A percentile compares a stretch with the other conserved stretches of the same genome.
Conservation (phyloP, 1,140 invertebrate genomes). For the Listronotus oregonensis region DNA sequence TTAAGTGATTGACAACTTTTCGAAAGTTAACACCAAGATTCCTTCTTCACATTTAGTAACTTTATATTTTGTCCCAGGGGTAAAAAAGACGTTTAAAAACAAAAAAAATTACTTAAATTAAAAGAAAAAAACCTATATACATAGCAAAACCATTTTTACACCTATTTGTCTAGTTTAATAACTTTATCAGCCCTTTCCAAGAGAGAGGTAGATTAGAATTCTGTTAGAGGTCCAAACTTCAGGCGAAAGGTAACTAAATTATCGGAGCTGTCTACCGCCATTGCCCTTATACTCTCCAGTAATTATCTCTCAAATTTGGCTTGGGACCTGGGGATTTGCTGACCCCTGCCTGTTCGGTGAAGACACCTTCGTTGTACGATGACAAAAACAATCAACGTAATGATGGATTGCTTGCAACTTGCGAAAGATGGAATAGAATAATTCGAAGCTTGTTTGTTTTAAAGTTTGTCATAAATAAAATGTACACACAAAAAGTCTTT, state of each 20-base stretch:
- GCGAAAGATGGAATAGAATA: neutral
- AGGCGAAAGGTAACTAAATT: constrained; percentile 49
- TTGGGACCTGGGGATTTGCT: constrained; percentile 53
- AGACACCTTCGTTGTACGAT: constrained; percentile 35
- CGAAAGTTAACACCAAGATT: too few species aligned
- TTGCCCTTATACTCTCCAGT: constrained; percentile 47
- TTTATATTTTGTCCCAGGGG: too few species aligned
- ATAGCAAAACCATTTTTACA: too few species aligned
- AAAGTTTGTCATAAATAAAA: too few species aligned
- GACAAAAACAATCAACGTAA: constrained; percentile 36
- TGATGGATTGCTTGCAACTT: constrained; percentile 23
- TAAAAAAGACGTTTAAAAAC: too few species aligned
- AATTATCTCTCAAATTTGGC: constrained; percentile 57
- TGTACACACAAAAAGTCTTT: too few species aligned
- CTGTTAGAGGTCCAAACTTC: constrained; percentile 27
- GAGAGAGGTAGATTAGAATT: constrained; percentile 14
- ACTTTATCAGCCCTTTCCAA: too few species aligned
- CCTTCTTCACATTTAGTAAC: too few species aligned
- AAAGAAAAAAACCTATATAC: too few species aligned
- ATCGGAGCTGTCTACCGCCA: constrained; percentile 45
- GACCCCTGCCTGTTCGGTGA: constrained; percentile 36
- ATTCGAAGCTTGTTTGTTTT: neutral
- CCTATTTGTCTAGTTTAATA: too few species aligned
- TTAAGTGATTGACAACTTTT: too few species aligned
- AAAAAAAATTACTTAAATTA: too few species aligned